Percentiles rank a stretch among this genome's conserved stretches.
Evolutionary conservation across 2,797 vertebrate species (phyloP).

Genomic region (Babyrousa celebensis): DNA sequence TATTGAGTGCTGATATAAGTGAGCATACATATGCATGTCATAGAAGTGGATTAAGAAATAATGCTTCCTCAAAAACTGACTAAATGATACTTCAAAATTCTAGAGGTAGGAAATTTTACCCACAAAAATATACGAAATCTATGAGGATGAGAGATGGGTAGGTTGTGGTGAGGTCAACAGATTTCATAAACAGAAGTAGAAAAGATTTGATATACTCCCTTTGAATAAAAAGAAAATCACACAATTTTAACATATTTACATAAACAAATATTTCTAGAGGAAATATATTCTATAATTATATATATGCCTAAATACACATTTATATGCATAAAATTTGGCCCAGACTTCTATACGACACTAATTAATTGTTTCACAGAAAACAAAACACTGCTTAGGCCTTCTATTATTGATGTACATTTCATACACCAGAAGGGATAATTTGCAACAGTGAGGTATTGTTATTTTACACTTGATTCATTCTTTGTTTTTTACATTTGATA

Average conservation of each 20-base stretch:
- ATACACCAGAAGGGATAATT: background rate
- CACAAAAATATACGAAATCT: background rate
- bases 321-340: background rate
- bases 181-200: background rate
- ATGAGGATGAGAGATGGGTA: background rate
- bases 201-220: slow-evolving; percentile 24
- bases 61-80: background rate
- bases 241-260: background rate
- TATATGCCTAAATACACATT: background rate
- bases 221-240: background rate
- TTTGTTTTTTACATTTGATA: slow-evolving; percentile 7
- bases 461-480: background rate
- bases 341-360: background rate
- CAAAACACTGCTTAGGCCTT: slow-evolving; percentile 24
- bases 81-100: background rate
- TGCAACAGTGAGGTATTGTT: background rate
- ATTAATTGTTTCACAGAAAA: slow-evolving; percentile 31
- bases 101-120: background rate
- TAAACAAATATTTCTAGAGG: background rate
- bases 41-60: background rate
- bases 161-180: background rate
- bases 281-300: slow-evolving; percentile 6
- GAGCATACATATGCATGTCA: background rate
- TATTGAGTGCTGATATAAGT: background rate
- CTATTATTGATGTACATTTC: background rate